Evolutionary conservation across 23 tunicate species (phyloP).

Genomic region (Trididemnum nubilum): DNA sequence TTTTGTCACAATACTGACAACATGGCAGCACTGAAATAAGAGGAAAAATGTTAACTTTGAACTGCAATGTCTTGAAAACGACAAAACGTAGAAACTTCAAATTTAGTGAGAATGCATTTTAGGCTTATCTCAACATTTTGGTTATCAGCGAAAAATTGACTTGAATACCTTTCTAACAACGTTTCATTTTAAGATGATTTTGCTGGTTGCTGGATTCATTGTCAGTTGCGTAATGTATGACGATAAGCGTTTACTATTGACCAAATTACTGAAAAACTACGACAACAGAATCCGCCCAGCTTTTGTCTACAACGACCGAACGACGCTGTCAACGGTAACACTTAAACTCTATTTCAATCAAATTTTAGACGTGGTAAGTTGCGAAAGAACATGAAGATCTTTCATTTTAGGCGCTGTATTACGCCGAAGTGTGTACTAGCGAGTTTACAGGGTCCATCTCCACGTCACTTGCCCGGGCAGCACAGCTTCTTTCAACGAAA

Average conservation of each 20-base stretch:
- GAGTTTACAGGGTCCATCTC: not conserved
- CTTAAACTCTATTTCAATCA: constrained; percentile 74
- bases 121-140: too few relatives aligned
- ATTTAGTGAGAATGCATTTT: too few relatives aligned
- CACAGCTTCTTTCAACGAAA: not conserved
- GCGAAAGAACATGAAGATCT: not conserved
- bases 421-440: not conserved
- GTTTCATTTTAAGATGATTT: too few relatives aligned
- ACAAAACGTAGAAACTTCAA: too few relatives aligned
- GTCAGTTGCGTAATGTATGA: too few relatives aligned
- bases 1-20: too few relatives aligned
- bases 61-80: too few relatives aligned
- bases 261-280: constrained; percentile 45
- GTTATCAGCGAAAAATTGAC: too few relatives aligned
- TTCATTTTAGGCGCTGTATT: not conserved
- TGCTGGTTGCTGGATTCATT: too few relatives aligned
- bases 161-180: too few relatives aligned
- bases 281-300: constrained; percentile 85
- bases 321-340: constrained; percentile 47
- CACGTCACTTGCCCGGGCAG: not conserved
- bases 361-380: constrained; percentile 83
- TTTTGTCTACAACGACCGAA: constrained; percentile 50
- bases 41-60: too few relatives aligned
- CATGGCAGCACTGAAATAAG: too few relatives aligned
- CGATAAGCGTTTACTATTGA: constrained; percentile 20